Percentiles rank a stretch among this genome's conserved stretches.
These are phyloP conservation scores for Enteromius afrohamiltoni DNA, from an alignment of 2,797 vertebrate species.

Conservation along the genomic window DNA sequence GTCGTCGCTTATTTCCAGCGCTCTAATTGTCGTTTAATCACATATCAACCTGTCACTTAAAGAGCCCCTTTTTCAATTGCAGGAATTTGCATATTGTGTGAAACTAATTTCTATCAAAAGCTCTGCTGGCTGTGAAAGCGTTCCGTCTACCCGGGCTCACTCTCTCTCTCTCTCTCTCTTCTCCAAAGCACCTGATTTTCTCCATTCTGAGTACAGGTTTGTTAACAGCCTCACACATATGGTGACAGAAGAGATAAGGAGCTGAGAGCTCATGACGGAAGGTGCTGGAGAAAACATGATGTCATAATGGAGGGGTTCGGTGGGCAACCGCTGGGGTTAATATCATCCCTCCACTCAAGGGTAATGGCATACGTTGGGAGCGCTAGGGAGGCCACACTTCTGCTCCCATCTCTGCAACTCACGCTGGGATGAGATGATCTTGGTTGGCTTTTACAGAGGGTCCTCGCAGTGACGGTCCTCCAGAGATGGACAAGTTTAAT, in stretches of 20 bases:
- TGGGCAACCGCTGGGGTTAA: slow-evolving; percentile 66
- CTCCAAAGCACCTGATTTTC: slow-evolving; percentile 67
- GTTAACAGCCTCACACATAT: slow-evolving; percentile 79
- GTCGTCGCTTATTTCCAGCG: slow-evolving; percentile 78
- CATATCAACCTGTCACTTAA: slow-evolving; percentile 87
- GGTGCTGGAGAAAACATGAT: slow-evolving; percentile 72
- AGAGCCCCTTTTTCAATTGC: slow-evolving; percentile 76
- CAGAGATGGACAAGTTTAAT: slow-evolving; percentile 80
- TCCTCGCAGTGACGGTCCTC: slow-evolving; percentile 74
- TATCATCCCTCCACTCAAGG: slow-evolving; percentile 71
- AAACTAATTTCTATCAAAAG: slow-evolving; percentile 83
- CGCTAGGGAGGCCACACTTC: slow-evolving; percentile 40
- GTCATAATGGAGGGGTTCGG: slow-evolving; percentile 75
- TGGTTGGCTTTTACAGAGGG: slow-evolving; percentile 70
- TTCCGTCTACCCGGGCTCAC: slow-evolving; percentile 36
- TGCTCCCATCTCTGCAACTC: slow-evolving; percentile 37
- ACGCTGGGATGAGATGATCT: slow-evolving; percentile 53
- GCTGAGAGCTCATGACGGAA: slow-evolving; percentile 67
- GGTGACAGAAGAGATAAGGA: slow-evolving; percentile 67
- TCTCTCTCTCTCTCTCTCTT: slow-evolving; percentile 23
- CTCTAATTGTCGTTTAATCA: slow-evolving; percentile 88
- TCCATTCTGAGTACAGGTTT: slow-evolving; percentile 75
- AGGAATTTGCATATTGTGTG: slow-evolving; percentile 84
- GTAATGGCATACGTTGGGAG: slow-evolving; percentile 51
- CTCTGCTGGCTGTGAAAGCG: slow-evolving; percentile 75